Base-by-base conservation (phyloP, 1,140 invertebrate genomes). In the Helicoverpa armigera region DNA sequence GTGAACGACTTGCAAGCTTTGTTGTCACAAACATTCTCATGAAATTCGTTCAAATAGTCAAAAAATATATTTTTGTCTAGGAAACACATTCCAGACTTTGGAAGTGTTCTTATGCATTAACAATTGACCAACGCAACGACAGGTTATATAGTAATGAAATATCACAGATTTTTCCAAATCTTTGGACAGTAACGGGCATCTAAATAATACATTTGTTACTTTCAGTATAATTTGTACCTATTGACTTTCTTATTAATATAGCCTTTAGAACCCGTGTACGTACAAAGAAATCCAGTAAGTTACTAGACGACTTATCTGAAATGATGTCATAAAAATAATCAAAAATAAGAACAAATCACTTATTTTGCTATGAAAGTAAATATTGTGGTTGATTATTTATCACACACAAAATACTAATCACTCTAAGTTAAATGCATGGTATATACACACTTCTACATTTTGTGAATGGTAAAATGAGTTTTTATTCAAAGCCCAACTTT, bases 101-200 rank as follows among this genome's bases (percentile, higher is more conserved):
- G 90, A 92, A 92, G 91, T 92, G 91, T 87, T 87, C 89, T 92
- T 94, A 95, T 94, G 92, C 89, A 93, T 94, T 93, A 35, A 95
- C 92, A 95, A 95, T 95, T 95, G 95, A 95, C 95, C 91, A 95
- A 95, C 92, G 89, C 91, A 95, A 94, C 91, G 92, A 95, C 91
- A 94, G 94, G 90, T 94, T 95, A 94, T 89, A 93, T 79, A 77
- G 92, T 94, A 94, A 92, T 94, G 92, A 92, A 94, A 95, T 95
- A 95, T 95, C 95, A 95, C 95, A 95, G 95, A 95, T 95, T 92
- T 93, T 95, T 93, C 83, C 87, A 86, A 86, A 89, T 95, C 94
- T 95, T 95, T 95, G 95, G 94, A 95, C 92, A 93, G 92, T 93
- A 94, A 94, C 88, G 92, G 93, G 94, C 88, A 87, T 90, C 90